Evolutionary conservation across 2,797 vertebrate genomes (phyloP), one percentile per base, ranked within the genome.

Genomic region (Ctenosaura bakeri): DNA sequence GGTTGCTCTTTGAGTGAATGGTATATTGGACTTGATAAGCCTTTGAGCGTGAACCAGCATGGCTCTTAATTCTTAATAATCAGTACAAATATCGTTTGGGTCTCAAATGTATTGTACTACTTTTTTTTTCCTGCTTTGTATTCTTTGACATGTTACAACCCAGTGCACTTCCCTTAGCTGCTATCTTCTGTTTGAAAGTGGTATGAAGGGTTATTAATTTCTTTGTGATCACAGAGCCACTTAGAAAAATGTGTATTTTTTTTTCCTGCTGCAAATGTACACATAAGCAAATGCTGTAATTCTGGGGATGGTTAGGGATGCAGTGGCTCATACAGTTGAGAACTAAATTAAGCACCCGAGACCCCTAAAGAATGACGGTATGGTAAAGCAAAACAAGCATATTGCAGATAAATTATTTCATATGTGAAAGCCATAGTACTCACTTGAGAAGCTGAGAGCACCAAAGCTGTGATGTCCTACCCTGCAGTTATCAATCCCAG

Each of bases 271-370:
- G 7, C 22, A 76, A 83, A 20, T 66, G 7, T 13, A 24, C 42
- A 4, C 77, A 52, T 52, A 84, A 83, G 32, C 54, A 54, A 83
- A 76, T 8, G n/a, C n/a, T 76, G 2, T 13, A 38, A 35, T 77
- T 85, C 76, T 71, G 32, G 35, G 5, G 35, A 59, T 26, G 13
- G 80, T 52, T 26, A 32, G 26, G 64, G 22, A 71, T 24, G 14
- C 89, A 42, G 16, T 14, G 3, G 78, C 87, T 76, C 38, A 10
- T 32, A n/a, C 12, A 52, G 12, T 9, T 18, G 83, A 81, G 76
- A 69, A 42, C 83, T 81, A 74, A 88, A 85, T 85, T 76, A 74
- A 88, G 71, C 83, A 54, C 77, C 79, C 1, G 66, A 86, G 90
- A 50, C 74, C 74, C 42, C 35, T 71, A 79, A 78, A 50, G 50